A percentile compares a stretch with the other conserved stretches of the same genome.
These are phyloP conservation scores for Diceros bicornis DNA, from an alignment of 2,797 vertebrate species.

Conservation along the genomic window DNA sequence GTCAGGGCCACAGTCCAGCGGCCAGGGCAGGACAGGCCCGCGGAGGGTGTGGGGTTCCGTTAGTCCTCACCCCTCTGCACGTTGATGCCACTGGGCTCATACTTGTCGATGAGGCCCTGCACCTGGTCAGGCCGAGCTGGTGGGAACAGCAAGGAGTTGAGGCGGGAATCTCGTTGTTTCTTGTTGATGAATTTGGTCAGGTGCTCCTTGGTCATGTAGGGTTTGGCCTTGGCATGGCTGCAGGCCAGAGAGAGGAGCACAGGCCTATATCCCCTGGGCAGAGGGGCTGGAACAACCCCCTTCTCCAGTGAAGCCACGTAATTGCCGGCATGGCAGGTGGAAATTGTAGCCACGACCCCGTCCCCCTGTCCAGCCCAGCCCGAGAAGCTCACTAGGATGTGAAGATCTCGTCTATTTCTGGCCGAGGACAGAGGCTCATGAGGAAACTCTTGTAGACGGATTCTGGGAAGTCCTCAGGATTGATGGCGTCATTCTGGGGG, in stretches of 20 bases:
- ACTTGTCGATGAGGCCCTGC: conserved; percentile 97
- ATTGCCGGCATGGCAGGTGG: not conserved
- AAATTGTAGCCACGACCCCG: not conserved
- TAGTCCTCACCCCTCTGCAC: conserved; percentile 94
- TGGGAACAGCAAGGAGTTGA: conserved; percentile 96
- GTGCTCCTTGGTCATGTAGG: conserved; percentile 98
- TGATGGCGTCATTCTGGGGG: conserved; percentile 95
- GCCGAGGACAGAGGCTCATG: conserved; percentile 95
- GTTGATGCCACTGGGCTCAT: conserved; percentile 93
- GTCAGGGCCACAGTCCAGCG: not conserved
- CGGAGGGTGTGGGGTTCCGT: rapidly evolving
- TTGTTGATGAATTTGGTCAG: conserved; percentile 97
- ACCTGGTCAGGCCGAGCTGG: conserved; percentile 95
- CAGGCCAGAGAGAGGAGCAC: conserved; percentile 61
- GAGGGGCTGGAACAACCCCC: not conserved
- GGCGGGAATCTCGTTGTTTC: conserved; percentile 96
- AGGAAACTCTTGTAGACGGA: conserved; percentile 95
- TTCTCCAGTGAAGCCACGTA: not conserved
- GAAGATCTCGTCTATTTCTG: conserved; percentile 98
- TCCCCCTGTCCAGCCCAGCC: not conserved
- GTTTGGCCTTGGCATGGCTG: conserved; percentile 96
- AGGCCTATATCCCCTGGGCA: not conserved
- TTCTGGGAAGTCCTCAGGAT: conserved; percentile 97
- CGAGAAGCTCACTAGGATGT: conserved; percentile 94
- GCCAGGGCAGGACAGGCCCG: not conserved